Evolutionary conservation across 2,113 vertebrate species (phyloP), one percentile per base, ranked within the genome.

Genomic region (Toxotes jaculatrix): DNA sequence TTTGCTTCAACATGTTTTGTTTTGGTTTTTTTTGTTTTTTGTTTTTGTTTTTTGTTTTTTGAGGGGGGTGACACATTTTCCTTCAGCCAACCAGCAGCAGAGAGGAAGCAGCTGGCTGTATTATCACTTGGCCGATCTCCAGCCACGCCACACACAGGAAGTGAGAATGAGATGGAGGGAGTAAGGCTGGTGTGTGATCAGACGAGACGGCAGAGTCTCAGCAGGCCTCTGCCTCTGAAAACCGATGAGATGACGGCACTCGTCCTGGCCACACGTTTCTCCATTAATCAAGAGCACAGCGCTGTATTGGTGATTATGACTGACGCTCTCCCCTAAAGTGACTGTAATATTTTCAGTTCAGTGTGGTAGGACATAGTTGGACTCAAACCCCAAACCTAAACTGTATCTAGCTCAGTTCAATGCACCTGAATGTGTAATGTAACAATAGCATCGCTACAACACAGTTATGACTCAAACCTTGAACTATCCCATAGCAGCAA

Each of bases 101-200:
- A 56, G 65, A 75, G 31, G 62, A 80, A 86, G 75, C 84, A 84
- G 83, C 84, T 86, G 82, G 43, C 36, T 38, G 68, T 23, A 51
- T 78, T 85, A 76, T 79, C 85, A 88, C 74, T 87, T 68, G 74
- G 7, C 80, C 2, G 11, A 42, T 77, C 80, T 62, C 77, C 85
- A 12, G 38, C 64, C 51, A 77, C 1, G 40, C 43, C 38, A 60
- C 83, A 81, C 63, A 64, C 74, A 67, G 74, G 42, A 77, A 78
- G 90, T 80, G 88, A 74, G 73, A 91, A 89, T 88, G 79, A 91
- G 75, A 71, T 55, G 31, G n/a, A 83, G 79, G 84, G 51, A 40
- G 67, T 47, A 14, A 47, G n/a, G 17, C 43, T 59, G 34, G 5
- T 49, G 63, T 56, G 56, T 63, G 74, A 82, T 87, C 79, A 77